Evolutionary conservation across 2,113 vertebrate species (phyloP), one percentile per base, ranked within the genome.

Genomic region (Formicarius rufipectus): DNA sequence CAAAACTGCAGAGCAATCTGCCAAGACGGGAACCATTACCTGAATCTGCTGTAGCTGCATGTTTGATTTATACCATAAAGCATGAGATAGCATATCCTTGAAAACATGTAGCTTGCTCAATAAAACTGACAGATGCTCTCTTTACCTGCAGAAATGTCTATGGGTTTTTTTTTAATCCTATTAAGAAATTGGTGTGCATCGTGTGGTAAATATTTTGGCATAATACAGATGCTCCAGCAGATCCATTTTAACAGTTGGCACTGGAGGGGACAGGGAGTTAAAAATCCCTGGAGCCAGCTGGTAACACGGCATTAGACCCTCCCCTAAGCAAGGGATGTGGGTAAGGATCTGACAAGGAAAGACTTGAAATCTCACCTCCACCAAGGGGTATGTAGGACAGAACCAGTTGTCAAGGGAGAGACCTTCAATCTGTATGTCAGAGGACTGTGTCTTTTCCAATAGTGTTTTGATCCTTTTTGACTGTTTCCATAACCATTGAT

Each of bases 301-400:
- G 21, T 12, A 22, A n/a, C 9, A 12, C 3, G 30, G 31, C 2
- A 1, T n/a, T 62, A 30, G 50, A 5, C 1, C 5, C 6, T 50
- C 23, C 55, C 67, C 55, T 73, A n/a, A 52, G 5, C 14, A 22
- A 16, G 33, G n/a, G 10, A n/a, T 10, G 23, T 9, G 44, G 27
- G 17, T 0, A 0, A 49, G 30, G 14, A 2, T 1, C 49, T 35
- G 49, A 17, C 4, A n/a, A 17, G 19, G 16, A 92, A 37, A 56
- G 31, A 14, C 17, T 55, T 45, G 19, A 90, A 80, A 69, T 62
- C 40, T 37, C 45, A 42, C n/a, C 62, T 69, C 45, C 68, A 45
- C 37, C 50, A 40, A 37, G 22, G 27, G 8, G 0, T 12, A 9
- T 0, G 0, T 14, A 33, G 28, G 49, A 27, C 5, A 53, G 53